Conservation (phyloP, 2,797 vertebrate species). For the Anguilla megastoma region DNA sequence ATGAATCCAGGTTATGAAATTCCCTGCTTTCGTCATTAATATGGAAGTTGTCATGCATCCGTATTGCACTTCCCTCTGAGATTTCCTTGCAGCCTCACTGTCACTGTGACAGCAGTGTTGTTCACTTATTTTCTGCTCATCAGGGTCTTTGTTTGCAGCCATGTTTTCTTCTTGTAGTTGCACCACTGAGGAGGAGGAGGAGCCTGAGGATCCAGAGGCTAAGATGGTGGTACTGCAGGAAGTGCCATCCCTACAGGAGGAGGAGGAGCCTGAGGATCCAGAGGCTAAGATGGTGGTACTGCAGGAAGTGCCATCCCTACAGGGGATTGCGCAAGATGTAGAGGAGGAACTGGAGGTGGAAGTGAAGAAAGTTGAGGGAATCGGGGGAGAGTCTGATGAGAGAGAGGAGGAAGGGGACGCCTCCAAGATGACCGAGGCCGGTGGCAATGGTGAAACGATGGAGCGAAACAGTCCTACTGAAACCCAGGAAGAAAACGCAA, state of each 20-base stretch:
- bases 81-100: neutral
- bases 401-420: constrained; percentile 29
- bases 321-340: constrained; percentile 39
- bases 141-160: neutral
- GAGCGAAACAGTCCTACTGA: neutral
- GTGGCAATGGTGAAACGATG: constrained; percentile 14
- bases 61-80: neutral
- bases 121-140: neutral
- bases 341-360: constrained; percentile 32
- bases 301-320: constrained; percentile 40
- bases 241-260: constrained; percentile 43
- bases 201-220: constrained; percentile 36
- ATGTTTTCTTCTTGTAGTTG: constrained; percentile 38
- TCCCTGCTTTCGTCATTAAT: neutral
- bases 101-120: too few relatives aligned
- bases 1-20: neutral
- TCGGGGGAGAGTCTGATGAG: constrained; percentile 31
- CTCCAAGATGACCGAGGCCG: neutral
- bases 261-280: constrained; percentile 38
- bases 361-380: constrained; percentile 33
- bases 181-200: constrained; percentile 34
- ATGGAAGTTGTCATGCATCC: neutral
- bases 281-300: constrained; percentile 16
- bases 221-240: constrained; percentile 32
- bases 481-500: neutral